These are phyloP conservation scores for Acromyrmex charruanus DNA, from an alignment of 1,140 invertebrate species.

Conservation along the genomic window DNA sequence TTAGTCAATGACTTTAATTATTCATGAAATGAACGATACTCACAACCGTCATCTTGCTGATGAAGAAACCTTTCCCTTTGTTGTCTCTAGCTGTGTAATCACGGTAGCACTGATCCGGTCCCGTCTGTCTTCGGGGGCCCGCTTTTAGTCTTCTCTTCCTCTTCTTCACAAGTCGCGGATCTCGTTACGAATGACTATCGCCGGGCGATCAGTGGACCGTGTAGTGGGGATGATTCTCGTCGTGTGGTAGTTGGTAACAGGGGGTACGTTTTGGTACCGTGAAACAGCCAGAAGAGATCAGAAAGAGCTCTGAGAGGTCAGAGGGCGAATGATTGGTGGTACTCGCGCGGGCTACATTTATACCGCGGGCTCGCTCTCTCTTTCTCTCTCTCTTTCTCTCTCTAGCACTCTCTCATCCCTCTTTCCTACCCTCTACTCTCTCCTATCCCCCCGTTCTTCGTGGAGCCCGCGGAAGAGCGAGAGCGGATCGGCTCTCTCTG, in stretches of 20 bases:
- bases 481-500: conserved; percentile 51
- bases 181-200: conserved; percentile 29
- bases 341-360: conserved; percentile 83
- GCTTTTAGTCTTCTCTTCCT: background rate
- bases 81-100: background rate
- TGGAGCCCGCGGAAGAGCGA: conserved; percentile 64
- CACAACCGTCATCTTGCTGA: conserved; percentile 55
- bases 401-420: conserved; percentile 40
- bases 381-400: conserved; percentile 17
- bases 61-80: background rate
- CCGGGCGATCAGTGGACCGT: background rate
- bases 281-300: background rate
- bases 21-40: conserved; percentile 36
- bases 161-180: conserved; percentile 66
- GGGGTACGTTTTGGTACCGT: conserved; percentile 67
- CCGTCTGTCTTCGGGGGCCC: background rate
- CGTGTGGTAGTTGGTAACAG: conserved; percentile 25
- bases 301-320: conserved; percentile 77
- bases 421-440: conserved; percentile 6
- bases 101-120: conserved; percentile 5
- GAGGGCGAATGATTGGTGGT: conserved; percentile 83
- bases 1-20: background rate
- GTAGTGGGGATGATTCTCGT: background rate
- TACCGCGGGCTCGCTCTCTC: conserved; percentile 66
- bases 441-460: conserved; percentile 45